Conservation (phyloP, 2,113 vertebrate genomes). For the Sarotherodon lohbergeri region DNA sequence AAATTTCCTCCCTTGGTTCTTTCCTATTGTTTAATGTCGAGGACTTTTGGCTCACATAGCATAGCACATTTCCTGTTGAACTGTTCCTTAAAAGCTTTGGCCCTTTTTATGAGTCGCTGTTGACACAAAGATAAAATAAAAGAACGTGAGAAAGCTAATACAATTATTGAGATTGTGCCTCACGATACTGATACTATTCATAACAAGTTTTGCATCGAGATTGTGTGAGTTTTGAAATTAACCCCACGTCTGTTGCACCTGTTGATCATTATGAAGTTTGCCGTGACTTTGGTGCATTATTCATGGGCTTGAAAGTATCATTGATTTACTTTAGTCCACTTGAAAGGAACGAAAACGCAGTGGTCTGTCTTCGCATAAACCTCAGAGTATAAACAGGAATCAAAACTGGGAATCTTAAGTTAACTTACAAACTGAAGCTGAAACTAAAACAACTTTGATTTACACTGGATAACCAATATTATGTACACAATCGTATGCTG, state of each 20-base stretch:
- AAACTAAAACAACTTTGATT: neutral
- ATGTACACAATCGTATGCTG: neutral
- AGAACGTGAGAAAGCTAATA: neutral
- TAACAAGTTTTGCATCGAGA: neutral
- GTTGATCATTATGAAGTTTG: slow-evolving; percentile 20
- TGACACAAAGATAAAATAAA: neutral
- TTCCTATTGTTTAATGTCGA: slow-evolving; percentile 18
- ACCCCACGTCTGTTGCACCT: slow-evolving; percentile 8
- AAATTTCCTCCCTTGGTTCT: slow-evolving; percentile 15
- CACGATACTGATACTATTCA: neutral
- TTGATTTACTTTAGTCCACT: slow-evolving; percentile 16
- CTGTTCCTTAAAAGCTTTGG: neutral
- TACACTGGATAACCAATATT: neutral
- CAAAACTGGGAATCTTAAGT: neutral
- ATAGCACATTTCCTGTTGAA: neutral
- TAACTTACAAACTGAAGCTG: neutral
- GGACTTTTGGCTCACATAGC: neutral
- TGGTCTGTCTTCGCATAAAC: neutral
- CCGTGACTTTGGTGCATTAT: slow-evolving; percentile 16
- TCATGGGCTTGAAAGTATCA: neutral
- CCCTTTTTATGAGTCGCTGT: neutral
- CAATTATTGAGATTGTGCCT: neutral
- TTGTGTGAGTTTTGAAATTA: neutral
- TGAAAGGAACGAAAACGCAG: slow-evolving; percentile 4
- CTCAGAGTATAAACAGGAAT: slow-evolving; percentile 20